Conservation (phyloP, 1,140 invertebrate species). For the Oryctes rhinoceros region DNA sequence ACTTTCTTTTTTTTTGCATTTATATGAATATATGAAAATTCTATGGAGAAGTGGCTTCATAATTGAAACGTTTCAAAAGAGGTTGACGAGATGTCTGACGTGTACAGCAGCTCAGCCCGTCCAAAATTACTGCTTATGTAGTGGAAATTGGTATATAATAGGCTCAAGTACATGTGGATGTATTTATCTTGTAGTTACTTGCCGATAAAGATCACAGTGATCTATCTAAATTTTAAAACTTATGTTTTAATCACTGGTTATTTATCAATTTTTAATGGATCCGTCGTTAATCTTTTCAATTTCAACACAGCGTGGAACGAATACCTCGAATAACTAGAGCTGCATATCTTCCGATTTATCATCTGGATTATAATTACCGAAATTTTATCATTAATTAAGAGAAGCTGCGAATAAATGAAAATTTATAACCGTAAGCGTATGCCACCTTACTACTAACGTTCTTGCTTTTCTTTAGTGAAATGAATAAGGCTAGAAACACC, state of each 20-base stretch:
- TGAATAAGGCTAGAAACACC: slow-evolving; percentile 40
- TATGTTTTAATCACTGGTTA: background rate
- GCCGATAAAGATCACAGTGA: background rate
- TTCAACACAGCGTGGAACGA: background rate
- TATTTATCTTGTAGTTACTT: slow-evolving; percentile 4
- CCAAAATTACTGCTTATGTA: background rate
- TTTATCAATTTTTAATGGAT: background rate
- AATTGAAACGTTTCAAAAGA: no score
- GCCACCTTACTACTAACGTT: no score
- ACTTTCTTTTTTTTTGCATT: no score
- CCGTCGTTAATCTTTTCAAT: background rate
- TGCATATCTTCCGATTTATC: background rate
- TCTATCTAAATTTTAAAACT: background rate
- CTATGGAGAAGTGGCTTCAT: no score
- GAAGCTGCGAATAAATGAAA: no score
- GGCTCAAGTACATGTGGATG: background rate
- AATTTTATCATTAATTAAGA: background rate
- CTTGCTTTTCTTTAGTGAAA: slow-evolving; percentile 50
- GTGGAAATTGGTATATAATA: background rate
- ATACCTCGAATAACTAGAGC: background rate
- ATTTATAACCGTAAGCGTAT: no score
- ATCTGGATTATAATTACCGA: background rate
- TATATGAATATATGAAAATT: no score
- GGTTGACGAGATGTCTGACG: background rate
- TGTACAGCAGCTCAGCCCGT: background rate